These are phyloP conservation scores for Aspidapion aeneum DNA, from an alignment of 2,888 invertebrate species.

Conservation along the genomic window DNA sequence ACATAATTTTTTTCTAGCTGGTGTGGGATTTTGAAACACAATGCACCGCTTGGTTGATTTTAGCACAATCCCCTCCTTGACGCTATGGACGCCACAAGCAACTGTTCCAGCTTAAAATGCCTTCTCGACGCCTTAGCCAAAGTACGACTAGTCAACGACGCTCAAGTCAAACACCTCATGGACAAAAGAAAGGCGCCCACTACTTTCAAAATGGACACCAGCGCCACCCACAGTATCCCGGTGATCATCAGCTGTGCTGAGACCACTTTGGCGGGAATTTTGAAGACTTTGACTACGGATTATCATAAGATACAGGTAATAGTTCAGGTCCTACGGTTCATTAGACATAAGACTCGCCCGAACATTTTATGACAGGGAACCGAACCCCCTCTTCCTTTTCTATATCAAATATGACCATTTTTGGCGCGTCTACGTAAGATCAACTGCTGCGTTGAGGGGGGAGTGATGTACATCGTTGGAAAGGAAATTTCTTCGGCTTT, in stretches of 20 bases:
- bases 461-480: too few species aligned
- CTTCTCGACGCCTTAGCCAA: conserved; percentile 79
- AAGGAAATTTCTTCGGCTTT: too few species aligned
- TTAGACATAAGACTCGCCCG: too few species aligned
- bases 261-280: conserved; percentile 81
- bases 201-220: conserved; percentile 51
- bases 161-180: conserved; percentile 68
- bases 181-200: conserved; percentile 52
- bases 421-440: too few species aligned
- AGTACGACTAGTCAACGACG: conserved; percentile 74
- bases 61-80: conserved; percentile 77
- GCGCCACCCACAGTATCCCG: conserved; percentile 64
- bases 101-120: conserved; percentile 83
- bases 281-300: conserved; percentile 88
- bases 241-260: conserved; percentile 83
- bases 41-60: too few species aligned
- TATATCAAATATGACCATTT: too few species aligned
- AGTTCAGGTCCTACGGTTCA: too few species aligned
- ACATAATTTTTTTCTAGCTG: too few species aligned
- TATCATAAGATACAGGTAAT: conserved; percentile 75
- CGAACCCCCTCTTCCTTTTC: too few species aligned
- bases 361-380: too few species aligned
- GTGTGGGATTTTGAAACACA: too few species aligned
- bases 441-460: too few species aligned
- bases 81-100: conserved; percentile 79